Evolutionary conservation across 2,113 vertebrate species (phyloP), one percentile per base, ranked within the genome.

Genomic region (Alouatta palliata): DNA sequence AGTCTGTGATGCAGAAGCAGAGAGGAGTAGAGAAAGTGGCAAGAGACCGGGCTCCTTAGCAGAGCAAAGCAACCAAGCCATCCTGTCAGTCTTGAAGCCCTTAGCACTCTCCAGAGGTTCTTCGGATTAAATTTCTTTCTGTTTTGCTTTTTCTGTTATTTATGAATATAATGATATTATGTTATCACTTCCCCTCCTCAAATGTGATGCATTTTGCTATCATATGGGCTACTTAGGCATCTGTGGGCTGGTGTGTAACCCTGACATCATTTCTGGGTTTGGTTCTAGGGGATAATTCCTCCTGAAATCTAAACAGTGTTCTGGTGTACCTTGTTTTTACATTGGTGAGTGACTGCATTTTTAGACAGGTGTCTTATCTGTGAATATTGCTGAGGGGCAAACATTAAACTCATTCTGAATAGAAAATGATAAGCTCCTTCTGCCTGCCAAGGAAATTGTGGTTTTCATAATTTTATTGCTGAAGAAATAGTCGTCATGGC

Each of bases 401-500:
- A 56, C 54, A 84, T 73, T 68, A 84, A 94, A 68, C 37, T 96
- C 40, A 64, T 37, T 68, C 61, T 23, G 35, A 76, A 87, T 54
- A 87, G 32, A 13, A 75, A 93, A 92, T n/a, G 21, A 87, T 77
- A 58, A 83, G 12, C 20, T 95, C 87, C 56, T 79, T 91, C 52
- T 89, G 43, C 47, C 79, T 89, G 45, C 91, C 37, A 37, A 47
- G 9, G 45, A 64, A 96, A 90, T 23, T 76, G 75, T 7, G 3
- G 80, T 88, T 96, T 75, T 92, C 49, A 83, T 97, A 73, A 91
- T 95, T 94, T 77, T 47, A 90, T 92, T 87, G 71, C 68, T 56
- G 43, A 87, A 92, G 80, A 88, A 96, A 77, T 87, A 87, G 87
- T 92, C 97, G 87, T 95, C 89, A 97, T 94, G 96, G 87, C 56